These are phyloP conservation scores for Athene cunicularia DNA, from an alignment of 2,113 vertebrate species.

Conservation along the genomic window DNA sequence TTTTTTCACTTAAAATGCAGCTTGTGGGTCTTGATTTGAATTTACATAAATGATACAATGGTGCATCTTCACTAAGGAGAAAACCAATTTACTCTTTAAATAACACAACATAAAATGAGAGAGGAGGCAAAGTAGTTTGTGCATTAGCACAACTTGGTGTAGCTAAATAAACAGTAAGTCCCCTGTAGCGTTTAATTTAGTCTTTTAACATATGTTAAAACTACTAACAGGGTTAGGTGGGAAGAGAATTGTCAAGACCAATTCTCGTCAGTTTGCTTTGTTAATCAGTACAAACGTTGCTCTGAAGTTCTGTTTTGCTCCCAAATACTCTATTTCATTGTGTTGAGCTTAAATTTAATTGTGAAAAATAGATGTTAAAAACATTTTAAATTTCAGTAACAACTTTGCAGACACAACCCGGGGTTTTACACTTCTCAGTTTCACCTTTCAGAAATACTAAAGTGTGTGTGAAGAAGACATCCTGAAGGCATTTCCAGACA, in stretches of 20 bases:
- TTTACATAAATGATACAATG: background rate
- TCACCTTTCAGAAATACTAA: background rate
- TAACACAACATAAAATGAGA: background rate
- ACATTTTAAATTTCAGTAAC: background rate
- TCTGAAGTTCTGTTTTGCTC: background rate
- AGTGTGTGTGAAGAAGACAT: background rate
- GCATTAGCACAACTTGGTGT: background rate
- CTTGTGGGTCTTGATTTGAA: background rate
- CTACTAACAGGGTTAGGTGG: background rate
- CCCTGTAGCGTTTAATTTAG: background rate
- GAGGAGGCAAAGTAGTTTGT: background rate
- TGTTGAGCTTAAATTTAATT: background rate
- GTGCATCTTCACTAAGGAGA: background rate
- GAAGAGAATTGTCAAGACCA: slow-evolving; percentile 15
- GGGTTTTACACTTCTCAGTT: background rate
- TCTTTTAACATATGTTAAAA: background rate
- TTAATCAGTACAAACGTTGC: background rate
- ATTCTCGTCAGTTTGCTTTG: background rate
- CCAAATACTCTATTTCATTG: background rate
- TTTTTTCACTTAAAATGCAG: background rate
- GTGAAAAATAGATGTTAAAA: background rate
- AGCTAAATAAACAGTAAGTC: background rate
- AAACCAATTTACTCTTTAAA: background rate
- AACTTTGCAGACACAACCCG: background rate
- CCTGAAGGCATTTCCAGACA: background rate